phyloP scores from a whole-genome alignment of 2,888 invertebrate species.

The Cryptocheilus praepositus region DNA sequence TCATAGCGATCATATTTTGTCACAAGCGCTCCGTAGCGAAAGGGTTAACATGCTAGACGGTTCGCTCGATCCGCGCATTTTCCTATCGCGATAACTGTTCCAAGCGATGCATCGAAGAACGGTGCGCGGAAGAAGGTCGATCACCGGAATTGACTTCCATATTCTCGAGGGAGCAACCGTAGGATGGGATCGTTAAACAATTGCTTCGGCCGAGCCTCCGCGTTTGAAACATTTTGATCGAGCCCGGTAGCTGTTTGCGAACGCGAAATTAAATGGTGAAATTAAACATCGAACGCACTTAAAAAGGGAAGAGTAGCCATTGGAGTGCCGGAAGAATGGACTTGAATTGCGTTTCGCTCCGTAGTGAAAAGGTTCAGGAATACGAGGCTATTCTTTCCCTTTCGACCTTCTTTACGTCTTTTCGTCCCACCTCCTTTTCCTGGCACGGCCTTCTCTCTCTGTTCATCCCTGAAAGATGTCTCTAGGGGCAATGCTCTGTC shows the following conservation, averaged over 20 bases:
- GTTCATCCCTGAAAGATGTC: slow-evolving; percentile 19
- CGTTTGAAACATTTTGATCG: no score
- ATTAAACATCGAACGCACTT: slow-evolving; percentile 38
- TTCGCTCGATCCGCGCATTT: no score
- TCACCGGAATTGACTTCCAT: no score
- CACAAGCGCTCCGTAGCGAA: no score
- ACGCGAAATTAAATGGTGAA: slow-evolving; percentile 23
- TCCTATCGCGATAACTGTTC: no score
- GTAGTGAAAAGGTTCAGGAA: slow-evolving; percentile 17
- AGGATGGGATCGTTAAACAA: no score
- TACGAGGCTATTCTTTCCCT: neutral
- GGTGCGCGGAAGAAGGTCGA: no score
- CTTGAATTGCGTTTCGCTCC: slow-evolving; percentile 40
- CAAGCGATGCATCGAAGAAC: no score
- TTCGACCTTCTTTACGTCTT: neutral
- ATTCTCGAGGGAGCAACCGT: no score
- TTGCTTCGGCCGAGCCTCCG: no score
- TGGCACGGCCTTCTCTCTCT: neutral
- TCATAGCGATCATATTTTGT: no score
- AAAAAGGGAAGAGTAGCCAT: slow-evolving; percentile 18
- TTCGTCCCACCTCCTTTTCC: neutral
- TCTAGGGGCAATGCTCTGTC: slow-evolving; percentile 4
- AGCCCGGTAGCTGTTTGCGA: slow-evolving; percentile 16
- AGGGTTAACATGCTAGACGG: no score
- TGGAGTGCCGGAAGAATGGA: slow-evolving; percentile 43